Base-by-base conservation (phyloP, 1,140 invertebrate species). In the Bombus confusus region DNA sequence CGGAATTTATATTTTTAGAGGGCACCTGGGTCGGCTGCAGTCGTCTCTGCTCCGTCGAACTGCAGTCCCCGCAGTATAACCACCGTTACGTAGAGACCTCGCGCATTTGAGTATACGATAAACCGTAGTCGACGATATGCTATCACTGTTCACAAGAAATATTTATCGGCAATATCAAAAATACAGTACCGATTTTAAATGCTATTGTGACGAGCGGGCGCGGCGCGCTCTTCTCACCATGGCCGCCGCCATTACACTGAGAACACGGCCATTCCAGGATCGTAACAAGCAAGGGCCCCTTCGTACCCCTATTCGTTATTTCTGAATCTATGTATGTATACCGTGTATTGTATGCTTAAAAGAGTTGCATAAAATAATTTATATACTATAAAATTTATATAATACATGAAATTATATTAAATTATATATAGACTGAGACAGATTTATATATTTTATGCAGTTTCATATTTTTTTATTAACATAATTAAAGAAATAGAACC, bases 1-100 rank as follows among this genome's bases (percentile, higher is more conserved):
- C 87, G 90, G 90, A 92, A 94, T 92, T 92, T 90, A 92, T 94
- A 94, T 94, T 94, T 94, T 94, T 94, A 94, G 93, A 94, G 93
- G 91, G 91, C 91, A 93, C 92, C 83, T 86, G 74, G 79, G 52
- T 88, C 87, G 79, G 79, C 74, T 80, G 74, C 86, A 75, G 74
- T 85, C 82, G 75, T 80, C 77, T 84, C 69, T 66, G 52, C 68
- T 66, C 34, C 79, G 69, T 75, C 39, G 76, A 52, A 80, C 69
- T 57, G 79, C 78, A 72, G 47, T 74, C 78, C 47, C 78, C n/a
- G 59, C 71, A 34, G 52, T 74, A 80, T 68, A 52, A 81, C 41
- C 83, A 73, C 78, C 62, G 83, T 81, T 85, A 81, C 69, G 78
- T 41, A 74, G 39, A 74, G 47, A 74, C 66, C 80, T 74, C 74